Base-by-base conservation (phyloP, 1,140 invertebrate genomes). In the Pseudomyrmex pallidus region DNA sequence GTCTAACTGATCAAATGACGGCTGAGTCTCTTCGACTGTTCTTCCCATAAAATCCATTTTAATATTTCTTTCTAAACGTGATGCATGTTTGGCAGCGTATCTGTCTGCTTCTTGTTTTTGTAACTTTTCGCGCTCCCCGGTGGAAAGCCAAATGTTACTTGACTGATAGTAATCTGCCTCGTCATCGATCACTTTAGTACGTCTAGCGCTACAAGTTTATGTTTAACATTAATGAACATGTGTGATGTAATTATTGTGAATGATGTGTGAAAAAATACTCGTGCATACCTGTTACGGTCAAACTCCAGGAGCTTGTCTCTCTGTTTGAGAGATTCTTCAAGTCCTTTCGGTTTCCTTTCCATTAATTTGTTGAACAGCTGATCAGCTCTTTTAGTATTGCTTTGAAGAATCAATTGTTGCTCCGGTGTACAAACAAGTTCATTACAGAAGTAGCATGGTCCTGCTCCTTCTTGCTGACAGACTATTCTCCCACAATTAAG, bases 381-480 rank as follows among this genome's bases (percentile, higher is more conserved):
- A 82, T 97, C 95, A 72, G 96, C 96, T 84, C 96, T 96, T 89
- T 96, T 97, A 1, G 96, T 95, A 52, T 96, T 96, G 25, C 95
- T 92, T 73, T 95, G 95, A 59, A 98, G 93, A 52, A 97, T 93
- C 84, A 95, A 95, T 90, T 96, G 95, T 90, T 98, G 97, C 86
- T 97, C 96, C n/a, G 95, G 94, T 2, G 97, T 96, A 90, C 96
- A 97, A 93, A 98, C 98, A 84, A 97, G 92, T 88, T 96, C 96
- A 1, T 96, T 97, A 95, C 99, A 99, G 90, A 97, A 99, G 12
- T 99, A 95, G 92, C 99, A 99, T 1, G 98, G 98, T 0, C 99
- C 99, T 52, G 98, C 97, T 1, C 99, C 99, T 95, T 99, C 99
- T 95, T 99, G 98, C 73, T 96, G 95, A 94, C 99, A 99, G 25